Conservation (phyloP, 1,140 invertebrate species). For the Euura saliciscinereae region DNA sequence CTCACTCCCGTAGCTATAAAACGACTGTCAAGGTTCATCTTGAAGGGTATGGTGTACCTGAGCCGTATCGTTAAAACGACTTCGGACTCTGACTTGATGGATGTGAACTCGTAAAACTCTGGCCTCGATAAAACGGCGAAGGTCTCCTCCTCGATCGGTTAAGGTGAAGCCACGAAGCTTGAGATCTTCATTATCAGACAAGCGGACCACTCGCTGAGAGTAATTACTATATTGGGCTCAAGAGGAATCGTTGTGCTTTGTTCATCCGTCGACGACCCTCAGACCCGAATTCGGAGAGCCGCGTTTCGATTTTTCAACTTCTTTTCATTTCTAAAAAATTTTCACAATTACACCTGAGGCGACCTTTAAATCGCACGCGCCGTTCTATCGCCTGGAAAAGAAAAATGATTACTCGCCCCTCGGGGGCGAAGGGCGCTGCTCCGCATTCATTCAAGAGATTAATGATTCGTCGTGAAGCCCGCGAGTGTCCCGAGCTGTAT, state of each 20-base stretch:
- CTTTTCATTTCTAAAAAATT: neutral
- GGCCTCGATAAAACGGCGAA: conserved; percentile 7
- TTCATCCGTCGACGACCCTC: neutral
- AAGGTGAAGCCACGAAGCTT: neutral
- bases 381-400: neutral
- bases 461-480: neutral
- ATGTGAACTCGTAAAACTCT: conserved; percentile 4
- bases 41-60: neutral
- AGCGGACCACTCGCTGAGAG: conserved; percentile 23
- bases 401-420: neutral
- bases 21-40: neutral
- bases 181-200: conserved; percentile 32
- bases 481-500: neutral
- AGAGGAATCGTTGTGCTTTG: neutral
- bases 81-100: neutral
- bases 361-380: conserved; percentile 3
- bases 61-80: neutral
- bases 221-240: conserved; percentile 25
- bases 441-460: neutral
- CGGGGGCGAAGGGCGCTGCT: neutral
- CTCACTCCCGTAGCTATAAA: neutral
- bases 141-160: conserved; percentile 2
- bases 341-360: neutral
- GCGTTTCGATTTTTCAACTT: too few species aligned
- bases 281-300: neutral